A percentile compares a stretch with the other conserved stretches of the same genome.
Conservation (phyloP, 2,797 vertebrate species). For the Columba guinea region DNA sequence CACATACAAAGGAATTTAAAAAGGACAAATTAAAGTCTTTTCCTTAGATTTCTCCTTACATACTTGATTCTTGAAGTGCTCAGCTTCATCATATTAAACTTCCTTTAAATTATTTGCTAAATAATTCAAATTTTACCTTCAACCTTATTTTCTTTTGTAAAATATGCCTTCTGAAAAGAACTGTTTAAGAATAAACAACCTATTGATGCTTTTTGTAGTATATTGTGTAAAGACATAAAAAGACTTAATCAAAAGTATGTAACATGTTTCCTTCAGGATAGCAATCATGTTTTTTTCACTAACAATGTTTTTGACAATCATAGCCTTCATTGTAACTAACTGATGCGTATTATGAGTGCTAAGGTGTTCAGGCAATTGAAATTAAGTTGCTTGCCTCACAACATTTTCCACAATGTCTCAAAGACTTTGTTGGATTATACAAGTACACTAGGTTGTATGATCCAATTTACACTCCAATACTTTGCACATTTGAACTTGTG, state of each 20-base stretch:
- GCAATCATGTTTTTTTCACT: constrained; percentile 24
- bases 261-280: not conserved
- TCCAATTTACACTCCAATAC: constrained; percentile 75
- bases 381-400: constrained; percentile 76
- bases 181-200: not conserved
- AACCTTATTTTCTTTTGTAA: not conserved
- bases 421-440: constrained; percentile 61
- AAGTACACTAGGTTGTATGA: constrained; percentile 60
- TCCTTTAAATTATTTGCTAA: not conserved
- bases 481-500: constrained; percentile 79
- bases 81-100: not conserved
- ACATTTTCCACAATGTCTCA: constrained; percentile 73
- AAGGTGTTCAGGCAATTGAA: constrained; percentile 74
- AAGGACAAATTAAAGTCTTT: not conserved
- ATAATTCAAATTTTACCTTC: not conserved
- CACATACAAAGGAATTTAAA: not conserved
- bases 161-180: not conserved
- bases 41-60: not conserved
- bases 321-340: constrained; percentile 48
- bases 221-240: not conserved
- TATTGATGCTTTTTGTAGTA: not conserved
- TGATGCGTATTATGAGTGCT: constrained; percentile 54
- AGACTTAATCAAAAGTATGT: constrained; percentile 28
- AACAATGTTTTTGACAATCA: constrained; percentile 37
- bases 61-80: not conserved